Conservation (phyloP, 2,113 vertebrate species). For the Phrynosoma blainvillii region DNA sequence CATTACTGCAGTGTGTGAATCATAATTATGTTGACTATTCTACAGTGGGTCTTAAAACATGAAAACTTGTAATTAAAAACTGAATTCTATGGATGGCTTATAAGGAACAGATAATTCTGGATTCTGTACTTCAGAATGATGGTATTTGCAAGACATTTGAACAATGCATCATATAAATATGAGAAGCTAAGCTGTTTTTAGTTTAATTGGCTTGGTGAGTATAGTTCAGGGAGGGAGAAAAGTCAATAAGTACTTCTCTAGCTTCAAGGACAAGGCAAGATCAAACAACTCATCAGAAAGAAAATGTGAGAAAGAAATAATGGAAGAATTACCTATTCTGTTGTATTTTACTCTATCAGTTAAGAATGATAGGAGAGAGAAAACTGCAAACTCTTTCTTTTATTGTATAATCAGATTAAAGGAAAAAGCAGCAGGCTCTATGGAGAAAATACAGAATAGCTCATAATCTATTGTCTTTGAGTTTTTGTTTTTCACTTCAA, state of each 20-base stretch:
- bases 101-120: slow-evolving; percentile 28
- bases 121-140: slow-evolving; percentile 43
- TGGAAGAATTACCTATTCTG: slow-evolving; percentile 46
- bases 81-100: slow-evolving; percentile 8
- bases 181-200: slow-evolving; percentile 44
- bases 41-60: slow-evolving; percentile 21
- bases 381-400: slow-evolving; percentile 2
- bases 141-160: slow-evolving; percentile 36
- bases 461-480: slow-evolving; percentile 2
- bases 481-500: slow-evolving; percentile 3
- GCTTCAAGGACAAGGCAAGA: slow-evolving; percentile 54
- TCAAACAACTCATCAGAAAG: slow-evolving; percentile 49
- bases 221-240: slow-evolving; percentile 57
- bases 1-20: slow-evolving; percentile 31
- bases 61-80: slow-evolving; percentile 28
- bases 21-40: slow-evolving; percentile 27
- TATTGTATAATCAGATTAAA: slow-evolving; percentile 37
- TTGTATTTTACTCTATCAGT: not conserved
- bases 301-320: slow-evolving; percentile 27
- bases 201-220: slow-evolving; percentile 58
- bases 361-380: slow-evolving; percentile 31
- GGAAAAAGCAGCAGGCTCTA: slow-evolving; percentile 25
- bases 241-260: slow-evolving; percentile 33
- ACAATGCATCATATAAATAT: slow-evolving; percentile 40
- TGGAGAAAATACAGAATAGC: slow-evolving; percentile 33